Evolutionary conservation across 2,113 vertebrate species (phyloP).

Genomic region (Lamprotornis superbus): DNA sequence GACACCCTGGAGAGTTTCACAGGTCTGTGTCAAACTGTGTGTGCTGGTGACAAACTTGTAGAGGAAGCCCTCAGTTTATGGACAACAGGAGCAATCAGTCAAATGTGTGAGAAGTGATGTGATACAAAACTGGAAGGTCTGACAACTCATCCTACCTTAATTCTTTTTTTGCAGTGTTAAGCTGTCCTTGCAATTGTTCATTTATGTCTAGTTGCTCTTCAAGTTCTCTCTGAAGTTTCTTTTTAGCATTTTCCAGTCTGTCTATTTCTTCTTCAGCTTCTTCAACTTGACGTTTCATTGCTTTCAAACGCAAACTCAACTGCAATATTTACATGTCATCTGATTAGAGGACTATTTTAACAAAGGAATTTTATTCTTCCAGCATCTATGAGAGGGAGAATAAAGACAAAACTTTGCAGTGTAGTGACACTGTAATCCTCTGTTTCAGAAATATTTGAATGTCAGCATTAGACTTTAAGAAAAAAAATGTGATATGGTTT

Average conservation of each 20-base stretch:
- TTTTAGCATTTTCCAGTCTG: slow-evolving; percentile 88
- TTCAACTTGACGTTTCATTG: slow-evolving; percentile 94
- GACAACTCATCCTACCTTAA: slow-evolving; percentile 77
- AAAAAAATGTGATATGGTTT: not conserved
- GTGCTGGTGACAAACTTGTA: not conserved
- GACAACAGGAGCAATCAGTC: not conserved
- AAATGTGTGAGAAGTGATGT: not conserved
- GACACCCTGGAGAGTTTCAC: not conserved
- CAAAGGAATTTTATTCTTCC: slow-evolving; percentile 33
- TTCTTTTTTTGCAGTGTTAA: slow-evolving; percentile 83
- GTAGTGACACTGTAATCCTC: slow-evolving; percentile 14
- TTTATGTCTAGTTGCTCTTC: slow-evolving; percentile 92
- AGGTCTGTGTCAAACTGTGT: not conserved
- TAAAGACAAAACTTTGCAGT: slow-evolving; percentile 50
- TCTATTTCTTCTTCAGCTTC: slow-evolving; percentile 97
- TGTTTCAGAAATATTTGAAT: not conserved
- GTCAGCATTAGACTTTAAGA: not conserved
- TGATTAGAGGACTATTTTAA: slow-evolving; percentile 38
- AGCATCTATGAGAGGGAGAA: slow-evolving; percentile 48
- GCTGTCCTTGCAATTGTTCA: slow-evolving; percentile 90
- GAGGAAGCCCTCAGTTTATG: not conserved
- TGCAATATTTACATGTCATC: slow-evolving; percentile 62
- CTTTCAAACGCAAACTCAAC: slow-evolving; percentile 93
- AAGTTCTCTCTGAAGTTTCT: slow-evolving; percentile 94
- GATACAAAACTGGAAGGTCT: not conserved